Base-by-base conservation (phyloP, 1,140 invertebrate genomes). In the Schlechtendalia chinensis region DNA sequence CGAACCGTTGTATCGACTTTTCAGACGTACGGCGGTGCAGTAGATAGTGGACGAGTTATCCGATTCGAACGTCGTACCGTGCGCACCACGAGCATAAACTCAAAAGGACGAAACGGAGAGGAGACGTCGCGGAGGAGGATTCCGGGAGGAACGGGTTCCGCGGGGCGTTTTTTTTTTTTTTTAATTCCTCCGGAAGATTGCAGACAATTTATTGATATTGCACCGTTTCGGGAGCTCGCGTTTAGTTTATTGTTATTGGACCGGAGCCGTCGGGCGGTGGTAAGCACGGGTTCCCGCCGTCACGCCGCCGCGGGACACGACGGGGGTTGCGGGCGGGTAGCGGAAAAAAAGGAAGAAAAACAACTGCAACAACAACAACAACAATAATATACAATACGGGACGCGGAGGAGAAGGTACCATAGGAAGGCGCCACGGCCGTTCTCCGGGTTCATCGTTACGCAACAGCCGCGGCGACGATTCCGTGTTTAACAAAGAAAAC, bases 141-240 rank as follows among this genome's bases (percentile, higher is more conserved):
- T 8, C 32, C 32, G 47, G 45, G 39, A n/a, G 45, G 65, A 69
- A 69, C 53, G 69, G 69, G 47, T 72, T 72, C 0, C 27, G 11
- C 17, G 4, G 69, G 29, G 50, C 3, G 32, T 3, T 39, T 39
- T 8, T 3, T 39, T 39, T 39, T 8, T 53, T 72, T 67, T 72
- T 72, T 72, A 72, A 72, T 72, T 72, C 17, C 47, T 72, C 17
- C 27, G 69, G 47, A 72, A 72, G 69, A 72, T 72, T 54, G 72
- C 22, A 59, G 53, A 75, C 72, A 58, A 75, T 75, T 75, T 75
- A 75, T 75, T 75, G 72, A 79, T 79, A 79, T 79, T 79, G 22
- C 54, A 47, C n/a, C n/a, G 75, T 79, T 79, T 79, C 24, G 54
- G 54, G 39, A 63, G 58, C 56, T 61, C 1, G 75, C 17, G 58